A percentile compares a stretch with the other conserved stretches of the same genome.
Evolutionary conservation across 2,888 invertebrate genomes (phyloP).

Genomic region (Euzophera pinguis): DNA sequence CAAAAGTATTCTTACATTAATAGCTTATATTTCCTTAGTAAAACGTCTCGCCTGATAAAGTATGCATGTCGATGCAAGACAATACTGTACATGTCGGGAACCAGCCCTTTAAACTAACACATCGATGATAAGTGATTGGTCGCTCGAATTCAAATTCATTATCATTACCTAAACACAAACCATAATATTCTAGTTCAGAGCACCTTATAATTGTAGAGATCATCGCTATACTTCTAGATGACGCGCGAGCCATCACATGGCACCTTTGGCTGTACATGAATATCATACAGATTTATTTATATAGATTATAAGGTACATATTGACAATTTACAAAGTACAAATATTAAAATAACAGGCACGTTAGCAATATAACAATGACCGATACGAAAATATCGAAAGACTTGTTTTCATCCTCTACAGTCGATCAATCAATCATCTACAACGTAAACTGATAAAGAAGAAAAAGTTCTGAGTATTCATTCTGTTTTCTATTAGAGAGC

Average conservation of each 20-base stretch:
- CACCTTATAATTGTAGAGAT: slow-evolving; percentile 81
- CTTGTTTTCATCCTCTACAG: slow-evolving; percentile 3
- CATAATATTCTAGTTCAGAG: slow-evolving; percentile 75
- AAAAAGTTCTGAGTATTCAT: slow-evolving; percentile 55
- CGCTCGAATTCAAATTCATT: slow-evolving; percentile 63
- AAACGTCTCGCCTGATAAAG: slow-evolving; percentile 17
- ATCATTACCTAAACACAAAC: slow-evolving; percentile 71
- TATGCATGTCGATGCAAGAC: slow-evolving; percentile 15
- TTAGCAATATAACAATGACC: slow-evolving; percentile 38
- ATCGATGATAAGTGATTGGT: slow-evolving; percentile 67
- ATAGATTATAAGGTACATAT: slow-evolving; percentile 62
- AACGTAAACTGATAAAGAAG: slow-evolving; percentile 21
- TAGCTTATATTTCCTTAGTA: slow-evolving; percentile 29
- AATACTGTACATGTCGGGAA: slow-evolving; percentile 44
- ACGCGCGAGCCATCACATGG: slow-evolving; percentile 69
- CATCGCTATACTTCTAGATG: slow-evolving; percentile 64
- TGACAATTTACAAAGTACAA: slow-evolving; percentile 66
- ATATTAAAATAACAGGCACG: slow-evolving; percentile 56
- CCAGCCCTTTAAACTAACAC: slow-evolving; percentile 60
- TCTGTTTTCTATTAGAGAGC: slow-evolving; percentile 55
- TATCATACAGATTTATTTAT: slow-evolving; percentile 60
- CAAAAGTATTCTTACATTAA: slow-evolving; percentile 46
- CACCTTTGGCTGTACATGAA: slow-evolving; percentile 65
- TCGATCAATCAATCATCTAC: slow-evolving; percentile 1
- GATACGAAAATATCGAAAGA: slow-evolving; percentile 22